Base-by-base conservation (phyloP, 1,140 invertebrate species). In the Bacillus rossius region DNA sequence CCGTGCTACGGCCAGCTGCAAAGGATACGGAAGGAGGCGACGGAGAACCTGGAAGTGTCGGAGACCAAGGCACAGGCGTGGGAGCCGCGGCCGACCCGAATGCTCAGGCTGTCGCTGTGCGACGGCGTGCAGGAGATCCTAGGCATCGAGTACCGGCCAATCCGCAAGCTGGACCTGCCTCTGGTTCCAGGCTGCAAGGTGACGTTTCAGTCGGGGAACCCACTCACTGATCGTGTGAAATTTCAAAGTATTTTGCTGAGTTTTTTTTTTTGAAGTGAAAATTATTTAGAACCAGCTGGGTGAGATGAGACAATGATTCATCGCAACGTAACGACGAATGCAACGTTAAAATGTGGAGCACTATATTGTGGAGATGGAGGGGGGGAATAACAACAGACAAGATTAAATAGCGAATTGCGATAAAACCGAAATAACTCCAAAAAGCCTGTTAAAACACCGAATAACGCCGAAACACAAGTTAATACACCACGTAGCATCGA, bases 121-220 rank as follows among this genome's bases (percentile, higher is more conserved):
- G 90, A 93, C 80, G 91, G 90, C 13, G 74, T 79, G 2, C 83
- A 85, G 66, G 75, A 83, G 62, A 65, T 92, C 23, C 73, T 75
- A 54, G 91, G 80, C 1, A 85, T 92, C 69, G 91, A 93, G 71
- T 86, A 89, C 66, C 80, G 76, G 63, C 76, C 80, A 0, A 84
- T 91, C 63, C 68, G 73, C 49, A 73, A 76, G 58, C 71, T 92
- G 8, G 81, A 77, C 64, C 73, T 81, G 61, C 77, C 81, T 53
- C 72, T 85, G 43, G 72, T 75, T 37, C 85, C 86, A 38, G 87
- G 87, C 8, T 75, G 75, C 26, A 89, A 90, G 76, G 75, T 87
- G 53, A 50, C 2, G 23, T 34, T 34, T 7, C 29, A 34, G n/a
- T n/a, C n/a, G n/a, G n/a, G n/a, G n/a, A n/a, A n/a, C n/a, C n/a